Evolutionary conservation across 2,888 invertebrate species (phyloP).

Genomic region (Papilio elwesi): DNA sequence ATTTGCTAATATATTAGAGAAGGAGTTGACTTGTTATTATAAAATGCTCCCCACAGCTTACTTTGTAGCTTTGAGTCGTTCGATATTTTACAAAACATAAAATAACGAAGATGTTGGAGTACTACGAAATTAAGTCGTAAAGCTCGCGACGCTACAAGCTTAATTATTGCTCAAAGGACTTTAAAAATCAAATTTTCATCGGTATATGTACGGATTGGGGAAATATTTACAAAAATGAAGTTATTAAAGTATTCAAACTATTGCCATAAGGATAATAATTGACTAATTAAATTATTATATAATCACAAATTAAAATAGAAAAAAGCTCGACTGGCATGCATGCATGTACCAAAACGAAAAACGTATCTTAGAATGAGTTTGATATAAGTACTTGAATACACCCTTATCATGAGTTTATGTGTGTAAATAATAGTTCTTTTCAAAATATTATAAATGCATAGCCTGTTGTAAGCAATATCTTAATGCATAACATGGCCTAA

Average conservation of each 20-base stretch:
- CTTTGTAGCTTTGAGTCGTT: background rate
- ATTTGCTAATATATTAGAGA: background rate
- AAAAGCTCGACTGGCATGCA: too few relatives aligned
- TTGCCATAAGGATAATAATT: too few relatives aligned
- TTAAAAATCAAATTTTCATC: conserved; percentile 6
- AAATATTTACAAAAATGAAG: background rate
- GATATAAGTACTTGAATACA: too few relatives aligned
- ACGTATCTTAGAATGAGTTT: too few relatives aligned
- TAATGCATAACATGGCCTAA: too few relatives aligned
- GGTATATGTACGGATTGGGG: background rate
- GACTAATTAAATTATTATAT: too few relatives aligned
- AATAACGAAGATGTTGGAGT: conserved; percentile 20
- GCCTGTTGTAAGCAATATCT: too few relatives aligned
- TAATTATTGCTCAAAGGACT: conserved; percentile 17
- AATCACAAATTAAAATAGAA: too few relatives aligned
- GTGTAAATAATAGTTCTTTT: too few relatives aligned
- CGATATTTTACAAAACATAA: conserved; percentile 24
- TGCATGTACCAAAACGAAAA: too few relatives aligned
- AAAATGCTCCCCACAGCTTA: background rate
- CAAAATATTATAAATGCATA: too few relatives aligned
- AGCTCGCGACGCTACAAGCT: conserved; percentile 16
- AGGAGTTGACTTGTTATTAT: background rate
- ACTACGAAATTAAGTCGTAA: conserved; percentile 25
- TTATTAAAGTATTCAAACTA: background rate
- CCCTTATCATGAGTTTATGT: too few relatives aligned